Percentiles rank a stretch among this genome's conserved stretches.
Conservation (phyloP, 2,888 invertebrate species). For the Carterocephalus palaemon region DNA sequence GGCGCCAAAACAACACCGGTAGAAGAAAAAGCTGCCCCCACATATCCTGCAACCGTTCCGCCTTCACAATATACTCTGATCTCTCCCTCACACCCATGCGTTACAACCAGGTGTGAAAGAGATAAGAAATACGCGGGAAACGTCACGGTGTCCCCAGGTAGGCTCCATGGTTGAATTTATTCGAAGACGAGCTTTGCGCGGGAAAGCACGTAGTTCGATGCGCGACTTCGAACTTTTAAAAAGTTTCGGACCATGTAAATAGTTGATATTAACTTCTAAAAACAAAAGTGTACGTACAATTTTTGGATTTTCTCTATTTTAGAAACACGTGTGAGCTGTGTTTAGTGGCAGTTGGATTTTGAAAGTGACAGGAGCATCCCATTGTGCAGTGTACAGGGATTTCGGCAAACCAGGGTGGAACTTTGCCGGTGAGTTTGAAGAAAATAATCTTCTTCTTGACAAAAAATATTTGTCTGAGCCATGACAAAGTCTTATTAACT, state of each 20-base stretch:
- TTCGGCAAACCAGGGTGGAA: slow-evolving; percentile 49
- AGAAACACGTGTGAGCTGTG: slow-evolving; percentile 43
- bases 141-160: slow-evolving; percentile 67
- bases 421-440: slow-evolving; percentile 65
- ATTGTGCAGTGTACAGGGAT: slow-evolving; percentile 64
- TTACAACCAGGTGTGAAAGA: slow-evolving; percentile 36
- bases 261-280: slow-evolving; percentile 15
- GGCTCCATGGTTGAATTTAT: slow-evolving; percentile 57
- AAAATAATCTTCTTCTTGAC: slow-evolving; percentile 8
- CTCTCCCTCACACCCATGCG: slow-evolving; percentile 36
- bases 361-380: slow-evolving; percentile 45
- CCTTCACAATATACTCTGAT: slow-evolving; percentile 53
- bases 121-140: slow-evolving; percentile 51
- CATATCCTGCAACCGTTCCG: slow-evolving; percentile 53
- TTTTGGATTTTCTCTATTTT: slow-evolving; percentile 30
- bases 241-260: slow-evolving; percentile 23
- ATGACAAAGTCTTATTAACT: too few species aligned
- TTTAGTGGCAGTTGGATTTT: slow-evolving; percentile 51
- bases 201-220: slow-evolving; percentile 62
- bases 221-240: slow-evolving; percentile 44
- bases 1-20: slow-evolving; percentile 61
- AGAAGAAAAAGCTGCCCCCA: slow-evolving; percentile 51
- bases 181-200: slow-evolving; percentile 73
- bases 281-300: slow-evolving; percentile 5
- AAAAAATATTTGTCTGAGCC: slow-evolving; percentile 8